Evolutionary conservation across 2,888 invertebrate genomes (phyloP).

Genomic region (Caenorhabditis becei): DNA sequence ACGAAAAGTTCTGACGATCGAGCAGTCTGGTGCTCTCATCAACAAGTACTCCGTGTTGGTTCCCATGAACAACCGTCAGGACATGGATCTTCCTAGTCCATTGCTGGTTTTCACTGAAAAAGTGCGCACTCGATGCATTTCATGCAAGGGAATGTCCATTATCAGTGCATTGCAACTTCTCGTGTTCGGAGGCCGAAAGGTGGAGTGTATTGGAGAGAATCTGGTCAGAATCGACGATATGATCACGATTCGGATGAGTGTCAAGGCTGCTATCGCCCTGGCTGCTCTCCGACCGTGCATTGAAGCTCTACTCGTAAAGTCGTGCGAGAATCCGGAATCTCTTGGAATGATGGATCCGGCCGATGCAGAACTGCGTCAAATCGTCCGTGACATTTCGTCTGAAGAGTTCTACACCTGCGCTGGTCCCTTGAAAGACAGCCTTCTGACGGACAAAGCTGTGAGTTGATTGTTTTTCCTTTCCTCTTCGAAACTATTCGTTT

Average conservation of each 20-base stretch:
- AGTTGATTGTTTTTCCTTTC: not conserved
- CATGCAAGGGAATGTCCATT: conserved; percentile 97
- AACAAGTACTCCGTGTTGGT: conserved; percentile 98
- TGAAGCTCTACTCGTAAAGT: conserved; percentile 86
- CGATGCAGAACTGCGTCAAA: conserved; percentile 51
- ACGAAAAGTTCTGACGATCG: conserved; percentile 91
- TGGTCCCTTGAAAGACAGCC: conserved; percentile 55
- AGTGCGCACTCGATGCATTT: conserved; percentile 93
- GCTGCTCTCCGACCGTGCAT: conserved; percentile 92
- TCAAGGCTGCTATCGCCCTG: conserved; percentile 88
- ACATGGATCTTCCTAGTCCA: conserved; percentile 89
- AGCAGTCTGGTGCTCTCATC: conserved; percentile 94
- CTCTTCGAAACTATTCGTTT: not conserved
- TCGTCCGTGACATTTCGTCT: conserved; percentile 63
- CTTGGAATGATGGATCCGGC: conserved; percentile 12
- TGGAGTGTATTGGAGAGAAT: conserved; percentile 87
- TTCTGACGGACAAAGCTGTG: conserved; percentile 57
- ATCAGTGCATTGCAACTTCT: conserved; percentile 94
- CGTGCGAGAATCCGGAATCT: conserved; percentile 65
- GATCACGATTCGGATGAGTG: conserved; percentile 91
- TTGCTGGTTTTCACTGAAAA: conserved; percentile 99
- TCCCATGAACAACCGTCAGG: conserved; percentile 86
- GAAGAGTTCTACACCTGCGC: conserved; percentile 53
- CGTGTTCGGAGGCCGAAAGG: conserved; percentile 92
- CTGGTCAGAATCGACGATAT: conserved; percentile 92